Base-by-base conservation (phyloP, 1,140 invertebrate species). In the Zaprionus africanus region DNA sequence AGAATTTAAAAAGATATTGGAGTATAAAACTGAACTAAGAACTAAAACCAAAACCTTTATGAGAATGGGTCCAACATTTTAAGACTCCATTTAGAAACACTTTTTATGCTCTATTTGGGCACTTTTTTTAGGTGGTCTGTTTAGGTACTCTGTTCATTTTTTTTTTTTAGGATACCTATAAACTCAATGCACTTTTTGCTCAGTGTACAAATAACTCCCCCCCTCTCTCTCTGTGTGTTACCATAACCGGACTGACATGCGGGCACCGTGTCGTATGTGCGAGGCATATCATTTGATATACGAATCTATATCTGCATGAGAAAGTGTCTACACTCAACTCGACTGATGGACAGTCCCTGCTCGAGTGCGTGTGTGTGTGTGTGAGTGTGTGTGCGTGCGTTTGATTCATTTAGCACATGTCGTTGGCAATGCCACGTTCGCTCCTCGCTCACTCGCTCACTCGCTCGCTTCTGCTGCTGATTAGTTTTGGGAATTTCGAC, bases 401-500 rank as follows among this genome's bases (percentile, higher is more conserved):
- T 73, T 66, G 75, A 81, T 84, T 78, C 77, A 67, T 68, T 59
- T 64, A 56, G 34, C 31, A 75, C 54, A 78, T 71, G 34, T 77
- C 62, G 56, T 60, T 68, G 57, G 57, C 38, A 58, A 26, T 46
- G 57, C 63, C 78, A 67, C 78, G 69, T 84, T 84, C n/a, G n/a
- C 41, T n/a, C 15, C 6, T 17, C 6, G 12, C 12, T 36, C 34
- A 22, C 34, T 15, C 15, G 41, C 41, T 31, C 31, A 31, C 31
- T 31, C 9, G 31, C 31, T 34, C 31, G 7, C 31, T 77, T 78
- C 77, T 59, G 46, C 12, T 68, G 67, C 73, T 87, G 83, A 87
- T 87, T 87, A 87, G 84, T 80, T 87, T 88, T 87, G 83, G 83
- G 83, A 87, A 83, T 87, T 83, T 72, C 63, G 54, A 56, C 24